Percentiles rank a stretch among this genome's conserved stretches.
phyloP scores from a whole-genome alignment of 2,113 vertebrate genomes.

The Brienomyrus longianalis region DNA sequence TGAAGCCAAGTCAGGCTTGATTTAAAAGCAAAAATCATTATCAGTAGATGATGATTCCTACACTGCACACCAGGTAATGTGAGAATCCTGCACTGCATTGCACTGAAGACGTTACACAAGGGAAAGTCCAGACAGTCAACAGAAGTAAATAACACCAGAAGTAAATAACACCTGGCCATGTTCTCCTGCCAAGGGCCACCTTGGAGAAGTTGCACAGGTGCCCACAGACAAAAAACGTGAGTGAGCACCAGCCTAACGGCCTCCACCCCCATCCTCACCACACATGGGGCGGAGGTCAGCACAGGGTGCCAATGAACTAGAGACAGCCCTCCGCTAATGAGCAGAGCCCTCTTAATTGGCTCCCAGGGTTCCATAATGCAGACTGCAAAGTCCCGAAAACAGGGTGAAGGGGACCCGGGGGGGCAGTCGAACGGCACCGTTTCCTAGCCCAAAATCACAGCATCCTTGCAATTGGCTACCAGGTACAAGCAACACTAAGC shows the following conservation, averaged over 20 bases:
- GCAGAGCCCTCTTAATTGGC: slow-evolving; percentile 49
- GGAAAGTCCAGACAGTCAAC: background rate
- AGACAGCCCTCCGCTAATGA: slow-evolving; percentile 35
- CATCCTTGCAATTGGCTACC: background rate
- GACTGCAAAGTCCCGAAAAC: slow-evolving; percentile 39
- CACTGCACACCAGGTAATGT: background rate
- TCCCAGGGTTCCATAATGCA: slow-evolving; percentile 45
- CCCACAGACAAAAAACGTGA: background rate
- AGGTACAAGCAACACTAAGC: background rate
- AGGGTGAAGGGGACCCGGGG: slow-evolving; percentile 24
- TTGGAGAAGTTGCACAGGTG: background rate
- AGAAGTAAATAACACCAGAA: slow-evolving; percentile 4
- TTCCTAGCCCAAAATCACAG: background rate
- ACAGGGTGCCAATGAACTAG: background rate
- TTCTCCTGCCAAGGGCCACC: background rate
- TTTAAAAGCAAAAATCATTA: background rate
- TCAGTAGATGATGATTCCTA: background rate
- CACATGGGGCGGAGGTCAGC: slow-evolving; percentile 23
- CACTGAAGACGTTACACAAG: background rate
- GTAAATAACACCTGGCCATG: no score
- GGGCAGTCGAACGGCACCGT: background rate
- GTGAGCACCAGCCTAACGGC: background rate
- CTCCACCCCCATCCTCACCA: background rate
- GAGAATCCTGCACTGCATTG: background rate
- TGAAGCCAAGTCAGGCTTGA: background rate